These are phyloP conservation scores for Hippocampus comes DNA, from an alignment of 2,113 vertebrate genomes.

Conservation along the genomic window DNA sequence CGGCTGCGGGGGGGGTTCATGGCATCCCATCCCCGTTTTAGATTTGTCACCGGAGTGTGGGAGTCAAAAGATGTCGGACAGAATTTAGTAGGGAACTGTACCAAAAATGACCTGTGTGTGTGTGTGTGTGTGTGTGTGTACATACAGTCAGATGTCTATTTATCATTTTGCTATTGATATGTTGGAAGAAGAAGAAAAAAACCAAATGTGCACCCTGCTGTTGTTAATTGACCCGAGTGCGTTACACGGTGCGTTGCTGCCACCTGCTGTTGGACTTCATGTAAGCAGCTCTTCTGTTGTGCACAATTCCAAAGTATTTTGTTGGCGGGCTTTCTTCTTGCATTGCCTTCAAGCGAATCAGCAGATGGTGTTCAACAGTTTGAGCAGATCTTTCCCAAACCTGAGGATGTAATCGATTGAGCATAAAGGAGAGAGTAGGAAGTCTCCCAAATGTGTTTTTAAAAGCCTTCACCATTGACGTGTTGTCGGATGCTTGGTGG, in stretches of 20 bases:
- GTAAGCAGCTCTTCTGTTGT: constrained; percentile 13
- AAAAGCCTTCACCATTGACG: not conserved
- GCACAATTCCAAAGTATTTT: constrained; percentile 32
- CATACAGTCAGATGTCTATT: too few relatives aligned
- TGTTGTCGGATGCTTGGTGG: constrained; percentile 14
- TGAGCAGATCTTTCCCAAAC: constrained; percentile 9
- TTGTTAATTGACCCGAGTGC: not conserved
- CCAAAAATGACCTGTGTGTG: constrained; percentile 12
- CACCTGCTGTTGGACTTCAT: constrained; percentile 53
- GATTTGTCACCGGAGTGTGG: constrained; percentile 56
- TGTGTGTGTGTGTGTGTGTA: too few relatives aligned
- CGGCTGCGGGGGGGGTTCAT: constrained; percentile 28
- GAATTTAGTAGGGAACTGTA: not conserved
- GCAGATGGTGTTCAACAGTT: constrained; percentile 32
- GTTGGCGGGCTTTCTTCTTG: constrained; percentile 27
- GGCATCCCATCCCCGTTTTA: constrained; percentile 59
- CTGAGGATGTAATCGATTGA: constrained; percentile 3
- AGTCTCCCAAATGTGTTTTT: constrained; percentile 22
- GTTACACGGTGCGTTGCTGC: constrained; percentile 53
- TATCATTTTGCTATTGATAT: too few relatives aligned
- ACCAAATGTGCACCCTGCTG: not conserved
- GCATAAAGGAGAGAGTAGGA: not conserved
- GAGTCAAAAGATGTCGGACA: not conserved
- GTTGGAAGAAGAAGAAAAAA: not conserved
- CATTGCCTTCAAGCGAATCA: constrained; percentile 17